Percentiles rank a stretch among this genome's conserved stretches.
Conservation (phyloP, 2,797 vertebrate species). For the Psittacula derbiana region DNA sequence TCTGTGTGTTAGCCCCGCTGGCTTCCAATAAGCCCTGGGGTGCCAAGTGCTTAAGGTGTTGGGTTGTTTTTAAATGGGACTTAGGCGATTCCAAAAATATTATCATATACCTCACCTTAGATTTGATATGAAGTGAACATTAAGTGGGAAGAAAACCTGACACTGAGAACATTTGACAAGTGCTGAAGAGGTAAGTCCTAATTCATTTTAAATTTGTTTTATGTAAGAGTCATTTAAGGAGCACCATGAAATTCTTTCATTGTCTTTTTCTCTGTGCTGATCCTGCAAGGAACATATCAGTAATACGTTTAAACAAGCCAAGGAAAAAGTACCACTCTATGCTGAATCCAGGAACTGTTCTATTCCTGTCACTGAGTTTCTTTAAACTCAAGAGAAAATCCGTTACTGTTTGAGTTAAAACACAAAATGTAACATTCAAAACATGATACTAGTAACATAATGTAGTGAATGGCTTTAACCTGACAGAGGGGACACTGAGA, state of each 20-base stretch:
- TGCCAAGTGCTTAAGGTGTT: not conserved
- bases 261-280: constrained; percentile 17
- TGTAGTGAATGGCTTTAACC: not conserved
- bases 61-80: not conserved
- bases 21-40: not conserved
- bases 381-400: not conserved
- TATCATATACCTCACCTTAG: not conserved
- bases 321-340: not conserved
- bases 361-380: not conserved
- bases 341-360: not conserved
- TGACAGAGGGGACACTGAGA: not conserved
- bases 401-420: not conserved
- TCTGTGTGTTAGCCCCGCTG: not conserved
- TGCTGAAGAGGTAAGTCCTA: not conserved
- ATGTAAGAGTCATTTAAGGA: not conserved
- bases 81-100: not conserved
- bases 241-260: not conserved
- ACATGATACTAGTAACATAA: not conserved
- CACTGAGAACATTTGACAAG: not conserved
- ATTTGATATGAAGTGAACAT: not conserved
- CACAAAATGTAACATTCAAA: not conserved
- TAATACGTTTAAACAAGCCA: constrained; percentile 2
- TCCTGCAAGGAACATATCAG: constrained; percentile 19
- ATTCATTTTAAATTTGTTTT: constrained; percentile 42
- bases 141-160: constrained; percentile 18